Conservation (phyloP, 1,140 invertebrate species). For the Drosophila gunungcola region DNA sequence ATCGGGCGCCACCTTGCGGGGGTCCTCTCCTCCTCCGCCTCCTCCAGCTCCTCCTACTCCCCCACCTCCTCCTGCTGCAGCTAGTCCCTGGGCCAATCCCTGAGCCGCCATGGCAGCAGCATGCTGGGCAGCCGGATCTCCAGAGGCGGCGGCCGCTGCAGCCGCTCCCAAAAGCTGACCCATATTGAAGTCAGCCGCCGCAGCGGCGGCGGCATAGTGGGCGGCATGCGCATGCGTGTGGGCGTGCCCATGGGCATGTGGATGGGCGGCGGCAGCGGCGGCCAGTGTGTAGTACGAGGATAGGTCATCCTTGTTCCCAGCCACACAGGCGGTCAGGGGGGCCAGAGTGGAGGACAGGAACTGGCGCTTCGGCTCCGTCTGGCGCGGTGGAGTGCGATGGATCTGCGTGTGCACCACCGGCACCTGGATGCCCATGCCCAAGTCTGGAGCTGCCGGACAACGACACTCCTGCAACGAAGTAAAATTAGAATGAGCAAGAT, state of each 20-base stretch:
- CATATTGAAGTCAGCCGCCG: constrained; percentile 87
- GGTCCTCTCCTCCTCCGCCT: constrained; percentile 56
- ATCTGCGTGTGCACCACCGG: constrained; percentile 81
- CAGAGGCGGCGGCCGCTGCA: constrained; percentile 45
- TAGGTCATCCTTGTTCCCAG: constrained; percentile 87
- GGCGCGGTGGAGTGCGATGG: constrained; percentile 81
- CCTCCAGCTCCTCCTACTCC: neutral
- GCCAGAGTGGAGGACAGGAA: constrained; percentile 91
- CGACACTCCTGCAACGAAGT: constrained; percentile 69
- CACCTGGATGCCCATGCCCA: constrained; percentile 86
- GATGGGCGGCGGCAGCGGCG: constrained; percentile 85
- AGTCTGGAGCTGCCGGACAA: constrained; percentile 85
- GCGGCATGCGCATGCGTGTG: constrained; percentile 83
- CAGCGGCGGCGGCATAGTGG: constrained; percentile 82
- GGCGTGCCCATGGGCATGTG: constrained; percentile 61
- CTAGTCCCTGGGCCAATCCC: constrained; percentile 48
- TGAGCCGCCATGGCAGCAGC: constrained; percentile 53
- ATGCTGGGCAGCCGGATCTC: constrained; percentile 45
- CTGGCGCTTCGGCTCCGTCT: constrained; percentile 87
- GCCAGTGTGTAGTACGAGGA: constrained; percentile 89
- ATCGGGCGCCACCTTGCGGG: constrained; percentile 88
- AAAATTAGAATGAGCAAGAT: too few species aligned
- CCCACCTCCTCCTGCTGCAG: constrained; percentile 12
- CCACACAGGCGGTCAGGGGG: constrained; percentile 90
- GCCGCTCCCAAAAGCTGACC: constrained; percentile 88